phyloP scores from a whole-genome alignment of 2,888 invertebrate species.

The Microdon myrmicae region DNA sequence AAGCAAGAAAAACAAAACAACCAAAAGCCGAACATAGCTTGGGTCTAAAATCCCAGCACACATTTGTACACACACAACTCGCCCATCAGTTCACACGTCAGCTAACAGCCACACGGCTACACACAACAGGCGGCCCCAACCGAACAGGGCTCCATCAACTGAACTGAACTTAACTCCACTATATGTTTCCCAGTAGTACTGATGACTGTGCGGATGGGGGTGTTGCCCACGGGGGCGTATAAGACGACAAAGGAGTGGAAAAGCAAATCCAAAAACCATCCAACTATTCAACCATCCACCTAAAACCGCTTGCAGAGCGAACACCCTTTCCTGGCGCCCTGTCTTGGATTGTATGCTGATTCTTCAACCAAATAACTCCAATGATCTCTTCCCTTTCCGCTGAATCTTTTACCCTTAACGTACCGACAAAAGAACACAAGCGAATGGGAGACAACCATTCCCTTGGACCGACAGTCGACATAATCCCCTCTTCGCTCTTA shows the following conservation, averaged over 20 bases:
- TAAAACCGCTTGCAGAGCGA: slow-evolving; percentile 33
- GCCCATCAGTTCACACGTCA: slow-evolving; percentile 21
- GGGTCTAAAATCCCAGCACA: slow-evolving; percentile 43
- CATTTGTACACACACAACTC: slow-evolving; percentile 16
- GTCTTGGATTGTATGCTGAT: too few relatives aligned
- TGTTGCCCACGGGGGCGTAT: too few relatives aligned
- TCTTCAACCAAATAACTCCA: too few relatives aligned
- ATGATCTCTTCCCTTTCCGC: too few relatives aligned
- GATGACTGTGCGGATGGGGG: too few relatives aligned
- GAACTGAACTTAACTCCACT: background rate
- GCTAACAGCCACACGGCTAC: background rate
- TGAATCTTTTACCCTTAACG: too few relatives aligned
- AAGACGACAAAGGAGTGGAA: too few relatives aligned
- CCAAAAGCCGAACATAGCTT: slow-evolving; percentile 29
- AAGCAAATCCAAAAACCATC: slow-evolving; percentile 48
- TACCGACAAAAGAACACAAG: too few relatives aligned
- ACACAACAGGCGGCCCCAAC: slow-evolving; percentile 10
- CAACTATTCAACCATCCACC: slow-evolving; percentile 50
- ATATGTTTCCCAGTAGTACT: too few relatives aligned
- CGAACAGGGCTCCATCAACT: slow-evolving; percentile 2
- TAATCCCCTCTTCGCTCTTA: too few relatives aligned
- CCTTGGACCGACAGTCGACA: too few relatives aligned
- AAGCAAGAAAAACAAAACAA: slow-evolving; percentile 19
- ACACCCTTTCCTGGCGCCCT: background rate
- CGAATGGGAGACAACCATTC: too few relatives aligned